Evolutionary conservation across 2,113 vertebrate species (phyloP).

Genomic region (Petaurus breviceps): DNA sequence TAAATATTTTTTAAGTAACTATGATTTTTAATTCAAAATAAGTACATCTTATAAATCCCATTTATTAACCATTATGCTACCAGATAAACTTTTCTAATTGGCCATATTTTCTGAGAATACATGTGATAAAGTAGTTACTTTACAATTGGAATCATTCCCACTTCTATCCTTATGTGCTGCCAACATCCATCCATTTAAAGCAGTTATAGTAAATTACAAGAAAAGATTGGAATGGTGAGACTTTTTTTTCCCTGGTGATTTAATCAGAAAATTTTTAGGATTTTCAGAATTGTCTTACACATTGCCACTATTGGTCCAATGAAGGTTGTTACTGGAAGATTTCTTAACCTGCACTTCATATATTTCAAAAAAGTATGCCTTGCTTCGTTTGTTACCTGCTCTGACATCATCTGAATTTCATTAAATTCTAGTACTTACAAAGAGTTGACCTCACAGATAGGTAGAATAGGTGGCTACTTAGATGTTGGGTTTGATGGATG

Average conservation of each 20-base stretch:
- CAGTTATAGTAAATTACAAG: constrained; percentile 21
- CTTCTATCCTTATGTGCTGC: constrained; percentile 24
- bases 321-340: neutral
- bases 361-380: neutral
- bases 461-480: neutral
- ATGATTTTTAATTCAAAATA: constrained; percentile 41
- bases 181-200: neutral
- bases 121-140: neutral
- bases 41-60: constrained; percentile 1
- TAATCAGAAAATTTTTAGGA: neutral
- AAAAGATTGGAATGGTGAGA: neutral
- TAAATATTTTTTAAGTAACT: neutral
- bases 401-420: neutral
- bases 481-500: neutral
- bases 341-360: neutral
- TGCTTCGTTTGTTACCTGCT: neutral
- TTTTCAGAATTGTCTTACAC: neutral
- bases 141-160: constrained; percentile 11
- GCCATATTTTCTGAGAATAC: neutral
- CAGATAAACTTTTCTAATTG: constrained; percentile 5
- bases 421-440: neutral
- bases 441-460: neutral
- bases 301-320: neutral
- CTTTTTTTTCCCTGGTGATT: neutral
- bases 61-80: neutral